A percentile compares a stretch with the other conserved stretches of the same genome.
Evolutionary conservation across 2,113 vertebrate species (phyloP).

Genomic region (Acanthisitta chloris): DNA sequence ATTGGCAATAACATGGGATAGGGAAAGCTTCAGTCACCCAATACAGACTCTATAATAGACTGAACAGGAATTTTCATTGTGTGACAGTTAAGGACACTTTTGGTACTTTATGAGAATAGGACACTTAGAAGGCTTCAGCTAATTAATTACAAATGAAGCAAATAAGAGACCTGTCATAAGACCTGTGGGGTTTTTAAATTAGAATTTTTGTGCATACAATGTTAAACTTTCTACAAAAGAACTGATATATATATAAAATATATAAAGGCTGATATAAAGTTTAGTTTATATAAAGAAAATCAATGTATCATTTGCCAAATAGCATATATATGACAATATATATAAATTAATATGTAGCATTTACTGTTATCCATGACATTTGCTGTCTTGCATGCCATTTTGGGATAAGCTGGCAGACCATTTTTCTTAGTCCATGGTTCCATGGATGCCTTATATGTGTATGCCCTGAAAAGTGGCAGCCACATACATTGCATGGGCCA

Average conservation of each 20-base stretch:
- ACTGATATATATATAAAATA: too few relatives aligned
- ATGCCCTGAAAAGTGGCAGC: neutral
- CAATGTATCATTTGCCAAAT: neutral
- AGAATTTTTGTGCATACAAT: neutral
- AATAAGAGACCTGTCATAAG: neutral
- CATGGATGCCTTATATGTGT: accelerated
- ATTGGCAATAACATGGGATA: neutral
- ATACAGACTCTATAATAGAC: neutral
- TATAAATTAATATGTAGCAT: neutral
- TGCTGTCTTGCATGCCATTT: neutral
- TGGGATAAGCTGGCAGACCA: neutral
- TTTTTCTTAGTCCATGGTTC: neutral
- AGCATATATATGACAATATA: neutral
- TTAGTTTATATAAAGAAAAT: neutral
- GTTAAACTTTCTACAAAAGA: neutral
- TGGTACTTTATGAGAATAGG: neutral
- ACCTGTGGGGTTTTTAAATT: accelerated
- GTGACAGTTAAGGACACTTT: neutral
- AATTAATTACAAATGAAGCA: neutral
- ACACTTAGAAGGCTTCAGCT: neutral
- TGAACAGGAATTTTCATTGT: neutral
- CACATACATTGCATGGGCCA: neutral
- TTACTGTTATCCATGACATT: neutral
- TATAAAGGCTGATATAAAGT: neutral
- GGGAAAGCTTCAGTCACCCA: neutral